Conservation (phyloP, 2,888 invertebrate genomes). For the Prosopocoilus inquinatus region DNA sequence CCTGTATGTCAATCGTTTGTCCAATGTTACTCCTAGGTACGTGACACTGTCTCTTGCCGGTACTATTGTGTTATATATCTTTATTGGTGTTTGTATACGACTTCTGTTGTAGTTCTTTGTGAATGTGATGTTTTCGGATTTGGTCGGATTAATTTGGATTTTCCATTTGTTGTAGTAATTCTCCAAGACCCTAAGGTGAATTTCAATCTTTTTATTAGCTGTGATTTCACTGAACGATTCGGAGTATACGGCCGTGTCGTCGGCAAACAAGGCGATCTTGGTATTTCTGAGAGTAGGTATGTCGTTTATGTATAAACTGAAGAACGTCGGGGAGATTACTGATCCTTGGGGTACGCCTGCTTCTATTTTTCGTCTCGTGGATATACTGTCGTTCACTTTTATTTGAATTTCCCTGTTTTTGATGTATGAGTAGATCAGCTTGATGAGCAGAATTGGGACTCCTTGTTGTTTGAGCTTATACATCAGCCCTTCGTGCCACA, state of each 20-base stretch:
- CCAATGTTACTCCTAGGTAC: too few relatives aligned
- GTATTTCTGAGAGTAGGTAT: slow-evolving; percentile 19
- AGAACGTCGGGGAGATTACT: too few relatives aligned
- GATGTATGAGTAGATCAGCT: slow-evolving; percentile 29
- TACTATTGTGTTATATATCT: too few relatives aligned
- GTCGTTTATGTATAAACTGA: slow-evolving; percentile 25
- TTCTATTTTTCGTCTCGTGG: slow-evolving; percentile 4
- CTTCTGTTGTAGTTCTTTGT: too few relatives aligned
- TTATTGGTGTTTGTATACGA: too few relatives aligned
- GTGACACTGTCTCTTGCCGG: too few relatives aligned
- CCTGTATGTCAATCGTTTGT: too few relatives aligned
- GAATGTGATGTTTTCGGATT: too few relatives aligned
- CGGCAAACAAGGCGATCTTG: slow-evolving; percentile 25
- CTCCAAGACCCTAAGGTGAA: slow-evolving; percentile 6
- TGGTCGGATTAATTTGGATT: slow-evolving; percentile 20
- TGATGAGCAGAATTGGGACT: slow-evolving; percentile 26
- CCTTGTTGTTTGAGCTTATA: slow-evolving; percentile 27
- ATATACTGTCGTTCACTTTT: too few relatives aligned
- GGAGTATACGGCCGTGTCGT: slow-evolving; percentile 30
- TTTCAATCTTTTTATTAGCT: slow-evolving; percentile 27
- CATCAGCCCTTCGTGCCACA: slow-evolving; percentile 38
- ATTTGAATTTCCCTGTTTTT: slow-evolving; percentile 26
- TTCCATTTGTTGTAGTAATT: slow-evolving; percentile 23
- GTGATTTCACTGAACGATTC: slow-evolving; percentile 23
- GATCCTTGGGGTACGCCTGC: slow-evolving; percentile 25